Percentiles rank a stretch among this genome's conserved stretches.
phyloP scores from a whole-genome alignment of 2,888 invertebrate genomes.

The Meandrusa payeni region DNA sequence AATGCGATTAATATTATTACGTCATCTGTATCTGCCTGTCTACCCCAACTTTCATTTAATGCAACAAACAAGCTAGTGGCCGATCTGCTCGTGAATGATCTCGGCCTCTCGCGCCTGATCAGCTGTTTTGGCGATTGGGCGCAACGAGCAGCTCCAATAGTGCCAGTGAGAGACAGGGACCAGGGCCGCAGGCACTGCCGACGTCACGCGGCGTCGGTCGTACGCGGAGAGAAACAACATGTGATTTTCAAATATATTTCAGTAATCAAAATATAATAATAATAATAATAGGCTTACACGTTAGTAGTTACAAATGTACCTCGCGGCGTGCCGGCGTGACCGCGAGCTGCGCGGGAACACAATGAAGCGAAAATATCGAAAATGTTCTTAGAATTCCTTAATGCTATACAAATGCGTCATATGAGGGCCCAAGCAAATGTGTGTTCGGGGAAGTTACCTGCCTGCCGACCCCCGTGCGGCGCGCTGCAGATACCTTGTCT shows the following conservation, averaged over 20 bases:
- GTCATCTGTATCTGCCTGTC: no score
- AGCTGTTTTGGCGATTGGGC: no score
- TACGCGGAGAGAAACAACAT: constrained; percentile 33
- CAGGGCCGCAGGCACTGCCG: no score
- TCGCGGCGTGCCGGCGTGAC: constrained; percentile 55
- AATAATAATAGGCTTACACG: constrained; percentile 80
- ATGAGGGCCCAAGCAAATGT: constrained; percentile 25
- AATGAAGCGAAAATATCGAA: constrained; percentile 29
- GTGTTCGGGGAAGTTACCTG: no score
- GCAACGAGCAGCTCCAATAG: no score
- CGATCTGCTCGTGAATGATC: no score
- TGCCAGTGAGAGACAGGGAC: no score
- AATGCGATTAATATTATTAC: no score
- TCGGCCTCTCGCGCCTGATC: no score
- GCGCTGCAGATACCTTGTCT: constrained; percentile 31
- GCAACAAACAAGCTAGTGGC: no score
- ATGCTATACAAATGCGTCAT: constrained; percentile 31
- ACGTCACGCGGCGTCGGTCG: constrained; percentile 10
- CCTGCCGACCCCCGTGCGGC: no score
- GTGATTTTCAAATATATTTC: constrained; percentile 79
- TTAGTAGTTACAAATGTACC: constrained; percentile 79
- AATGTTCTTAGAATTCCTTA: constrained; percentile 35
- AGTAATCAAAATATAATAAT: constrained; percentile 81
- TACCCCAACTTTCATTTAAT: no score
- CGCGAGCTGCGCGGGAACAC: constrained; percentile 38